Percentiles rank a stretch among this genome's conserved stretches.
Conservation (phyloP, 1,140 invertebrate species). For the Rhyzopertha dominica region DNA sequence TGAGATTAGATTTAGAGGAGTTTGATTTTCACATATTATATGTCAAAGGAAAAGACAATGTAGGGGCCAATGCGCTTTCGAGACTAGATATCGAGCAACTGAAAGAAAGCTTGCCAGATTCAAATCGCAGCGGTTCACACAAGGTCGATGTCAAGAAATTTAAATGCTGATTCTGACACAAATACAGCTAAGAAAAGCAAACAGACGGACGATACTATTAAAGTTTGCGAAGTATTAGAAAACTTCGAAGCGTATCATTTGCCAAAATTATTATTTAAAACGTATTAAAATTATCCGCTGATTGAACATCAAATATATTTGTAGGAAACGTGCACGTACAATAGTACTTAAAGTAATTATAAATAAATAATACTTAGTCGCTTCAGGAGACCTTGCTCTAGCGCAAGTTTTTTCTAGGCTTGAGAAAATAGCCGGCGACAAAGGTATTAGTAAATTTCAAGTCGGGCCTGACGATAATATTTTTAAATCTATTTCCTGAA, state of each 20-base stretch:
- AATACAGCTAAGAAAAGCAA: slow-evolving; percentile 1
- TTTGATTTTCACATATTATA: slow-evolving; percentile 2
- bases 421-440: slow-evolving; percentile 1
- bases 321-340: background rate
- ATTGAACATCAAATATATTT: background rate
- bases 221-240: too few relatives aligned
- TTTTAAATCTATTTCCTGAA: background rate
- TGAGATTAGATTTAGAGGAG: slow-evolving; percentile 4
- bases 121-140: too few relatives aligned
- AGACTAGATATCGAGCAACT: too few relatives aligned
- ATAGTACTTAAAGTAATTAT: too few relatives aligned
- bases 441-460: background rate
- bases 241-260: too few relatives aligned
- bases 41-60: slow-evolving; percentile 1
- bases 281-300: background rate
- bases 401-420: slow-evolving; percentile 1
- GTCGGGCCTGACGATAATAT: slow-evolving; percentile 5
- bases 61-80: too few relatives aligned
- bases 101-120: too few relatives aligned
- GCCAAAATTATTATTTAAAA: background rate
- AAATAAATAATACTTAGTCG: background rate
- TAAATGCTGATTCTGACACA: background rate
- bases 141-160: background rate
- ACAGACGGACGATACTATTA: too few relatives aligned
- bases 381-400: slow-evolving; percentile 1